phyloP scores from a whole-genome alignment of 2,113 vertebrate genomes.

The Brachypodius melanocephalos region DNA sequence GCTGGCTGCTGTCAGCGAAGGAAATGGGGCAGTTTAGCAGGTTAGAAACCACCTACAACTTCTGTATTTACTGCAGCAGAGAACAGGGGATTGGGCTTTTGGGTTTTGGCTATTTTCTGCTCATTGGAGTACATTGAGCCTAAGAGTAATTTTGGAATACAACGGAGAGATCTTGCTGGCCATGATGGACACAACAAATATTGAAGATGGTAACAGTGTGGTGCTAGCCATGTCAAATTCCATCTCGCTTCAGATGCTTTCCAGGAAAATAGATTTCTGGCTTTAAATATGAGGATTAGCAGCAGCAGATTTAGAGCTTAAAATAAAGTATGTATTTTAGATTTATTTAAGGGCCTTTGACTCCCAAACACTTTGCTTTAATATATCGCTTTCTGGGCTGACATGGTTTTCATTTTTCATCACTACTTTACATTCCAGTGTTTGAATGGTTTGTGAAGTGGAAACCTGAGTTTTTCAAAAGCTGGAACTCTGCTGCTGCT shows the following conservation, averaged over 20 bases:
- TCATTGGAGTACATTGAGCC: background rate
- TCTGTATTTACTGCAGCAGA: background rate
- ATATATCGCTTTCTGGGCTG: conserved; percentile 41
- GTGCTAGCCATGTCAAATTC: background rate
- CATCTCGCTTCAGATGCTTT: background rate
- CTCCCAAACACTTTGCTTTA: conserved; percentile 63
- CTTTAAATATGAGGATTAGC: conserved; percentile 60
- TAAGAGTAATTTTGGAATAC: background rate
- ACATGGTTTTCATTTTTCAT: conserved; percentile 63
- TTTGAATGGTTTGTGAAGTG: conserved; percentile 3
- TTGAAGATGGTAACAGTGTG: background rate
- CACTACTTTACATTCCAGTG: conserved; percentile 50
- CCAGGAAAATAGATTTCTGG: conserved; percentile 52
- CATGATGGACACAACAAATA: background rate
- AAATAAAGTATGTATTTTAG: conserved; percentile 58
- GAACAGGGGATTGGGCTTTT: background rate
- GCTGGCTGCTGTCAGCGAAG: background rate
- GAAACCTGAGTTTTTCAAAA: conserved; percentile 28
- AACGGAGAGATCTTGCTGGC: background rate
- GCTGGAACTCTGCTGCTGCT: background rate
- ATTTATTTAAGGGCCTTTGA: conserved; percentile 67
- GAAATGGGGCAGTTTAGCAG: background rate
- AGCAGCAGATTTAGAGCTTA: conserved; percentile 65
- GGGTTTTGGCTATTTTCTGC: background rate
- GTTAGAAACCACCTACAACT: background rate